Conservation (phyloP, 1,140 invertebrate genomes). For the Atta colombica region DNA sequence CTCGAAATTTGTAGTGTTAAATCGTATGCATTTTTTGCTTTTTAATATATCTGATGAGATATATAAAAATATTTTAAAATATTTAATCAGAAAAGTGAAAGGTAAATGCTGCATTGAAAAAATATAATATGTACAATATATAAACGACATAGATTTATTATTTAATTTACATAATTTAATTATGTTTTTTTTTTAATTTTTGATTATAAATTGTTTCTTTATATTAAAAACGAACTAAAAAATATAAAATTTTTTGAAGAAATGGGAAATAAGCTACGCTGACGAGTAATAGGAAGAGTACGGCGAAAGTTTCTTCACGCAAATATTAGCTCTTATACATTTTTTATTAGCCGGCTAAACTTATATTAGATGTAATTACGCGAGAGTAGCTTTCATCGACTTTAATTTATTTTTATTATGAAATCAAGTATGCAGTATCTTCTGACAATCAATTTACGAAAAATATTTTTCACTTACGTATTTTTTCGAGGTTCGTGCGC, state of each 20-base stretch:
- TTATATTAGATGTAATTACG: slow-evolving; percentile 43
- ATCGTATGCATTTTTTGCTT: background rate
- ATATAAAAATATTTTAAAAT: background rate
- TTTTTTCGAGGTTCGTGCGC: slow-evolving; percentile 17
- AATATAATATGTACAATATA: background rate
- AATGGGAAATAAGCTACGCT: background rate
- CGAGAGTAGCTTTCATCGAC: background rate
- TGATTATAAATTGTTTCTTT: slow-evolving; percentile 1
- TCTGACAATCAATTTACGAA: slow-evolving; percentile 31
- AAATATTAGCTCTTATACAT: slow-evolving; percentile 28
- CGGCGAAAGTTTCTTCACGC: background rate
- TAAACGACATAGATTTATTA: background rate
- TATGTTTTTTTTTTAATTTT: background rate
- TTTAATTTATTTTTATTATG: slow-evolving; percentile 53
- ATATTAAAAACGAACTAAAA: background rate
- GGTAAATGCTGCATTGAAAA: background rate
- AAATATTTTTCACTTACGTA: slow-evolving; percentile 38
- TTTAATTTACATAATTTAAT: background rate
- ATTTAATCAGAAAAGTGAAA: background rate
- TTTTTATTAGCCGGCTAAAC: background rate
- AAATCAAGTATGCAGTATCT: slow-evolving; percentile 26
- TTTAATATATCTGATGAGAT: background rate
- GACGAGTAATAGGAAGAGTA: slow-evolving; percentile 12
- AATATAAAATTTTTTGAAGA: background rate
- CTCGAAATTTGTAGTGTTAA: too few species aligned